Base-by-base conservation (phyloP, 1,140 invertebrate species). In the Ostrea edulis region DNA sequence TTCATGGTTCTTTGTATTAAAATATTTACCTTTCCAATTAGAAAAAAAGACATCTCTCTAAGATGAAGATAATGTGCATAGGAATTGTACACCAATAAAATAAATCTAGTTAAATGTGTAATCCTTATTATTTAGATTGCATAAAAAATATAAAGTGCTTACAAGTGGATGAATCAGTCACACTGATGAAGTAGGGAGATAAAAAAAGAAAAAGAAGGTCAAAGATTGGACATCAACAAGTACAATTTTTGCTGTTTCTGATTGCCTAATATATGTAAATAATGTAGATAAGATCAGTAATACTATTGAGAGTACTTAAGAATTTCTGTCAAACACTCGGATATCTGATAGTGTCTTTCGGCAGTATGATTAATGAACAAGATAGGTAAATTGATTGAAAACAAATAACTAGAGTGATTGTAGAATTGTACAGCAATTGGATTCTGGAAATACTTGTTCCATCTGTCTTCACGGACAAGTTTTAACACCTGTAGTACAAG, bases 301-400 rank as follows among this genome's bases (percentile, higher is more conserved):
- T 35, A 29, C 25, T 11, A 9, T 14, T 14, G 25, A 77, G 68
- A 77, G 12, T 25, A 77, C 68, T 77, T 35, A 25, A 77, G 35
- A 77, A 77, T 77, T 77, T 77, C 68, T 14, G 68, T 77, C 68
- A 22, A 77, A 44, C 68, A 77, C 25, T 29, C 25, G 25, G 25
- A 35, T 77, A 77, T 77, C 68, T 14, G 25, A 77, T 77, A 77
- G 68, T 29, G 25, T 77, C 68, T 77, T 35, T 77, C 68, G 35
- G 29, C 68, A 77, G 68, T 77, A 14, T 77, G 68, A 77, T 77
- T 77, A 77, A 77, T 77, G 68, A 77, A 77, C 25, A 77, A 29
- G 68, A 35, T 77, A 77, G 68, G 25, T 77, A 77, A 77, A 77
- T 77, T 77, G 68, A 77, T 77, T 77, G 68, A 77, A 77, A 77